Evolutionary conservation across 2,797 vertebrate genomes (phyloP), one percentile per base, ranked within the genome.

Genomic region (Numenius phaeopus): DNA sequence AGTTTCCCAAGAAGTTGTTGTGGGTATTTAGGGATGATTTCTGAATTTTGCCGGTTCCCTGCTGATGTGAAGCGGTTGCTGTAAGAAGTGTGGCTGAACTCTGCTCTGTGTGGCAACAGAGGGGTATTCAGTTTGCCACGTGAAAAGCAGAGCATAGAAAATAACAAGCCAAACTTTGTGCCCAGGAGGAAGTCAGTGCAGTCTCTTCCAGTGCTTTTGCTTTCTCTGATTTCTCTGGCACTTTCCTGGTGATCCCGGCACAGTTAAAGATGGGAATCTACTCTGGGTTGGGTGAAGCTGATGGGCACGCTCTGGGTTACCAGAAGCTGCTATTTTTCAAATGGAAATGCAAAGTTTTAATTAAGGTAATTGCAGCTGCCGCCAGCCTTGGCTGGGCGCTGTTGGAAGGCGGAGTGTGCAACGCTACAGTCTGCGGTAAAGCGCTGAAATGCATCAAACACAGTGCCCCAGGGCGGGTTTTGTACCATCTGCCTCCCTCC

Each of bases 231-330:
- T 70, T 81, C 55, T 58, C 54, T 79, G 67, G 34, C 8, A 4
- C 67, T 49, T 70, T 9, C 19, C 58, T 9, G 37, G 52, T 62
- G 61, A 39, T 69, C 37, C 66, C 55, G 20, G 52, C 61, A 11
- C 57, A 42, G 57, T 23, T 34, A 22, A 54, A 71, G 52, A 7
- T 54, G 14, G n/a, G 47, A 0, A 2, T 70, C 76, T 44, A 46
- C 71, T 64, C 32, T 11, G 86, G 62, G 19, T 50, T 4, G 5
- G 14, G 59, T n/a, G 32, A 20, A 42, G 75, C 85, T 71, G 75
- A 10, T 0, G 0, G 27, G 44, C 86, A 24, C 0, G 0, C 62
- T 83, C 30, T 27, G 26, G 32, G 34, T 82, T 85, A 75, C 83
- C 87, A 55, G 71, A 8, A 19, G n/a, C 39, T 86, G 64, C 71